Percentiles rank a stretch among this genome's conserved stretches.
Conservation (phyloP, 2,797 vertebrate genomes). For the Esox lucius region DNA sequence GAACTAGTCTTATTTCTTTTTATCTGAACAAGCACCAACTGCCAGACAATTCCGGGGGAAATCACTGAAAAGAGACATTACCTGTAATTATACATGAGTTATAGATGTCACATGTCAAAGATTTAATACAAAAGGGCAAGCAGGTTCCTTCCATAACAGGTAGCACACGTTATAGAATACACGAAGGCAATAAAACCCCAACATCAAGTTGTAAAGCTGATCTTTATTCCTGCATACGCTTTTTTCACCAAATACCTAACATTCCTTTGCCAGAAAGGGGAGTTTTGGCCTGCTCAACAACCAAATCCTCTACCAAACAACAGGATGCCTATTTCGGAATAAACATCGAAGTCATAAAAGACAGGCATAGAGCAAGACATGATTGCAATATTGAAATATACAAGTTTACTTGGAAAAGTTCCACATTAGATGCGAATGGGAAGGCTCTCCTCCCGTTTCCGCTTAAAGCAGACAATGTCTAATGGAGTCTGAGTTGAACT, state of each 20-base stretch:
- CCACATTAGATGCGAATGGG: slow-evolving; percentile 5
- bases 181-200: background rate
- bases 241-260: background rate
- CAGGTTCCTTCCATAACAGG: background rate
- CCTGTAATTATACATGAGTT: background rate
- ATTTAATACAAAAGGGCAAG: background rate
- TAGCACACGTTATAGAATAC: background rate
- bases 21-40: background rate
- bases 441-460: slow-evolving; percentile 37
- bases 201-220: background rate
- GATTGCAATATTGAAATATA: background rate
- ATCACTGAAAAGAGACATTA: background rate
- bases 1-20: background rate
- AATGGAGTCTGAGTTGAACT: slow-evolving; percentile 41
- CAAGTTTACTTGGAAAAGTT: background rate
- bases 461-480: slow-evolving; percentile 44
- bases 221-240: background rate
- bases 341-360: background rate
- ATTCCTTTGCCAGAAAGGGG: slow-evolving; percentile 1
- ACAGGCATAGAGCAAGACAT: background rate
- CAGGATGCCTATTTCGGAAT: background rate
- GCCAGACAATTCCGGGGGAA: background rate
- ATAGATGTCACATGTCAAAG: background rate
- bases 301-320: background rate
- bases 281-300: background rate